Evolutionary conservation across 2,888 invertebrate species (phyloP), one percentile per base, ranked within the genome.

Genomic region (Noctua comes): DNA sequence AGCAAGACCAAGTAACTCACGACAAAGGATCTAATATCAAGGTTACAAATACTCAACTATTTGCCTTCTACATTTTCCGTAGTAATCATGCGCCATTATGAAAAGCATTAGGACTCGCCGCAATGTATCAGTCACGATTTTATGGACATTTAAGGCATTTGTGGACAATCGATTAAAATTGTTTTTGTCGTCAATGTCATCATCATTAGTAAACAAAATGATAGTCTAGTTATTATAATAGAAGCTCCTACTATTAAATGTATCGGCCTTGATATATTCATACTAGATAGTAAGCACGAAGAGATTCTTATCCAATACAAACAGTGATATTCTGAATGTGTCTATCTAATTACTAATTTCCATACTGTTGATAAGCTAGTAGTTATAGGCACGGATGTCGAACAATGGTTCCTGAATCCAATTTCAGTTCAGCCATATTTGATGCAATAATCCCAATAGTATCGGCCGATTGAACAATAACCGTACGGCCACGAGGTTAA

Each of bases 111-210:
- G 31, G 1, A 73, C 8, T 64, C 3, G 62, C 16, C 13, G n/a
- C 66, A 80, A 66, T 64, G 40, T 54, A 64, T 64, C 77, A 2
- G 65, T 80, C 80, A 82, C 85, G 80, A 84, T 66, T 70, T 65
- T 18, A 48, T n/a, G 8, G 16, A 43, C n/a, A 68, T 78, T 51
- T 46, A 18, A 21, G 31, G 31, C 71, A 54, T 48, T 80, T 46
- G n/a, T 40, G 0, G 59, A 8, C n/a, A n/a, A 73, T 62, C 46
- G 46, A 80, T 84, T 66, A 2, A 62, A 66, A 69, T 40, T 1
- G 65, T 70, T 82, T 82, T 82, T 80, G 65, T 0, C 27, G 46
- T 66, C 51, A 65, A 69, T 51, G 54, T 70, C 43, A 70, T 76
- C 46, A 73, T 66, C 65, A 57, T 85, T 76, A 73, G 11, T 11